Evolutionary conservation across 2,888 invertebrate species (phyloP), one percentile per base, ranked within the genome.

Genomic region (Coremacera marginata): DNA sequence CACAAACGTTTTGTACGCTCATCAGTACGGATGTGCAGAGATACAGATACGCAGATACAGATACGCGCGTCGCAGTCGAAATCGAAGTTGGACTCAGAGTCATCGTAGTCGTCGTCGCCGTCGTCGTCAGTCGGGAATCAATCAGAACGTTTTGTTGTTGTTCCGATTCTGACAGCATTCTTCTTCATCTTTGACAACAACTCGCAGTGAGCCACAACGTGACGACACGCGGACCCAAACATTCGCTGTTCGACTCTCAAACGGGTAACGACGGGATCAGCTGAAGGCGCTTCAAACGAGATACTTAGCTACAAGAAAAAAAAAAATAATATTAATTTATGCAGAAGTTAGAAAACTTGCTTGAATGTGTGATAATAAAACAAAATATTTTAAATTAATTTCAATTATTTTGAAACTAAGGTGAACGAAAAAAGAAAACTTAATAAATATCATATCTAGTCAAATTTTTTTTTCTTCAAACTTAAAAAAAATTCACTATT

Each of bases 181-280:
- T 44, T 63, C 63, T 14, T 34, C 55, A 22, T 57, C 57, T 52
- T 63, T 76, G 52, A 70, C 77, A 76, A 70, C 70, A 83, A 82
- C 84, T 44, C 71, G 60, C 27, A 44, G 44, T 62, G 49, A 51
- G 55, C 37, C 44, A 67, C 34, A 60, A 52, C 51, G 77, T 74
- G 84, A 83, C 74, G 75, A 83, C 83, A 84, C 75, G 75, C 70
- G 70, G 68, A 44, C 14, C 31, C 68, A 37, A 67, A 80, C 87
- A 87, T 88, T 87, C 87, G 86, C 86, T 86, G 86, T 86, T 86
- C 84, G 86, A 86, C 87, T 85, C 86, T 87, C 86, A 85, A 86
- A 84, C 85, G 86, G 85, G 85, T 84, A 87, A 87, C 87, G 87
- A 87, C 87, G 85, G 86, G 83, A 84, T 77, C 71, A 62, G 71